Conservation (phyloP, 2,113 vertebrate species). For the Leptosomus discolor region DNA sequence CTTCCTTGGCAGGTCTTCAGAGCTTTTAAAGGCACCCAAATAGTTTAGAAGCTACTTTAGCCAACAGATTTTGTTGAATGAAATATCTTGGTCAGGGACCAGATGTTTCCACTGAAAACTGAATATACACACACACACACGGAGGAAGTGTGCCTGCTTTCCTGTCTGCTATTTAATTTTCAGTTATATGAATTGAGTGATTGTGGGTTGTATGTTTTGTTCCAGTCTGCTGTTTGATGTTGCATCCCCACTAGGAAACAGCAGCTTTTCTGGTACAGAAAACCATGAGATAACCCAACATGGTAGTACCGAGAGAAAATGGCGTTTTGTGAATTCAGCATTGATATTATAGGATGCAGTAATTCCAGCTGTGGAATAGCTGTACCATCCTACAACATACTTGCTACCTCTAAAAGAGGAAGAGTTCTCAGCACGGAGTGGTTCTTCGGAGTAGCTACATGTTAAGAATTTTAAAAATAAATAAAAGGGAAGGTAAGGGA, state of each 20-base stretch:
- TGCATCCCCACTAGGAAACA: background rate
- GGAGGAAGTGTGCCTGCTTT: background rate
- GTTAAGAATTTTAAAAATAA: background rate
- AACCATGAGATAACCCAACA: background rate
- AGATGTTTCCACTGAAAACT: conserved; percentile 29
- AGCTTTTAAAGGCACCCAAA: background rate
- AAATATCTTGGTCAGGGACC: background rate
- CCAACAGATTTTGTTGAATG: background rate
- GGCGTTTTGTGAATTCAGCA: background rate
- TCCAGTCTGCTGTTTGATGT: background rate
- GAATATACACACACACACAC: background rate
- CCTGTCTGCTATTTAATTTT: conserved; percentile 24
- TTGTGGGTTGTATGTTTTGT: background rate
- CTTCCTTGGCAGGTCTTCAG: background rate
- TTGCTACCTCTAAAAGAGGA: background rate
- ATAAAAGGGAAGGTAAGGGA: background rate
- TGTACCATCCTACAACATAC: background rate
- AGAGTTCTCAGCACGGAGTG: background rate
- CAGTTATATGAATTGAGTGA: background rate
- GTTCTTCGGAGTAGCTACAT: background rate
- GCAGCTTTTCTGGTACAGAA: background rate
- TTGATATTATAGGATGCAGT: background rate
- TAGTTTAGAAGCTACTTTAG: background rate
- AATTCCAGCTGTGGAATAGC: background rate
- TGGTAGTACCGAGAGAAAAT: background rate